phyloP scores from a whole-genome alignment of 1,140 invertebrate species.

The Pogonognathellus flavescens region DNA sequence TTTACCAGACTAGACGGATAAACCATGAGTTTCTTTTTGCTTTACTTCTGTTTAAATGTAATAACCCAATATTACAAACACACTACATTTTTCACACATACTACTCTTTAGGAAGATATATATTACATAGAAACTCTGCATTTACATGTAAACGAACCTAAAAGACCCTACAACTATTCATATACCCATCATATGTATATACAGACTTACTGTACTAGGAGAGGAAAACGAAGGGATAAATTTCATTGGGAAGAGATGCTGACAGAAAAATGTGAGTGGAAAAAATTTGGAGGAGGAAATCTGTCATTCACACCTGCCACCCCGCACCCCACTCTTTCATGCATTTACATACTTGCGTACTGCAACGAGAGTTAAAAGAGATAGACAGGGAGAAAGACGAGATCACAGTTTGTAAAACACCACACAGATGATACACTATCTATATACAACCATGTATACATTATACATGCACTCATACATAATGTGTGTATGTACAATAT shows the following conservation, averaged over 20 bases:
- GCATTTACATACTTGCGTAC: slow-evolving; percentile 46
- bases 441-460: slow-evolving; percentile 16
- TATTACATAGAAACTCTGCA: no score
- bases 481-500: not conserved
- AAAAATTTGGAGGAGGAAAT: slow-evolving; percentile 63
- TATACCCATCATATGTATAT: not conserved
- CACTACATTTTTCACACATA: not conserved
- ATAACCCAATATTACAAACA: no score
- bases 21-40: no score
- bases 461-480: not conserved
- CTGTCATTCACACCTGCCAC: slow-evolving; percentile 66
- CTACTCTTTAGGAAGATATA: not conserved
- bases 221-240: slow-evolving; percentile 20
- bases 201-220: slow-evolving; percentile 17
- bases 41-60: no score
- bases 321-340: slow-evolving; percentile 38
- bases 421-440: not conserved
- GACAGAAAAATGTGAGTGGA: slow-evolving; percentile 62
- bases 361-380: not conserved
- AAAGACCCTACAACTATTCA: no score
- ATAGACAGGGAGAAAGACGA: not conserved
- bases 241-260: slow-evolving; percentile 60
- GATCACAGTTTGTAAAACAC: not conserved
- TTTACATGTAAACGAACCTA: no score
- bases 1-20: no score